Base-by-base conservation (phyloP, 1,140 invertebrate genomes). In the Aporrectodea caliginosa region DNA sequence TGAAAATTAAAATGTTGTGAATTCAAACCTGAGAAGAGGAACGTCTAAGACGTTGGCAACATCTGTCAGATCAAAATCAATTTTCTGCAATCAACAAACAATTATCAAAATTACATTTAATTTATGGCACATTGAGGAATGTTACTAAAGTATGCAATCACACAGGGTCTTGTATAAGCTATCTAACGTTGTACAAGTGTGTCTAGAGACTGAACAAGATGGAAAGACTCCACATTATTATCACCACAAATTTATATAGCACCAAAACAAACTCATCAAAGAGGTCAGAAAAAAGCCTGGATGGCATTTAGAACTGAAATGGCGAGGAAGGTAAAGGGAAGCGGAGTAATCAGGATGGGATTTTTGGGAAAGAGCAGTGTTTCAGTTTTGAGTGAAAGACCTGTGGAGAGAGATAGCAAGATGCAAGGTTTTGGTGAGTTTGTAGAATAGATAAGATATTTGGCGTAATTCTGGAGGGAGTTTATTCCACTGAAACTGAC, bases 41-140 rank as follows among this genome's bases (percentile, higher is more conserved):
- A 98, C 93, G 87, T 98, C 96, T 72, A 98, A 90, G 14, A 98
- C 91, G 89, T 98, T 96, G n/a, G 93, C 95, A 1, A 95, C 90
- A 69, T 96, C 95, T 71, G 98, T 95, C 77, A 98, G 89, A 90
- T 98, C 96, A 87, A 97, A 99, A 88, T 99, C 95, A 82, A 99
- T 93, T 79, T 82, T 81, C 89, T 90, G 82, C 77, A 86, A 83
- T 78, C 69, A 71, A 79, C 71, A 2, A 76, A 76, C 33, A 22
- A 34, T 30, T n/a, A n/a, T n/a, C n/a, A n/a, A n/a, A n/a, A n/a
- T n/a, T n/a, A n/a, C n/a, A n/a, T n/a, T n/a, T n/a, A n/a, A n/a
- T n/a, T n/a, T n/a, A n/a, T n/a, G n/a, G n/a, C n/a, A n/a, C n/a
- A n/a, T n/a, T n/a, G n/a, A n/a, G n/a, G n/a, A n/a, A 73, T 69